Percentiles rank a stretch among this genome's conserved stretches.
Conservation (phyloP, 2,888 invertebrate genomes). For the Cryptosula pallasiana region DNA sequence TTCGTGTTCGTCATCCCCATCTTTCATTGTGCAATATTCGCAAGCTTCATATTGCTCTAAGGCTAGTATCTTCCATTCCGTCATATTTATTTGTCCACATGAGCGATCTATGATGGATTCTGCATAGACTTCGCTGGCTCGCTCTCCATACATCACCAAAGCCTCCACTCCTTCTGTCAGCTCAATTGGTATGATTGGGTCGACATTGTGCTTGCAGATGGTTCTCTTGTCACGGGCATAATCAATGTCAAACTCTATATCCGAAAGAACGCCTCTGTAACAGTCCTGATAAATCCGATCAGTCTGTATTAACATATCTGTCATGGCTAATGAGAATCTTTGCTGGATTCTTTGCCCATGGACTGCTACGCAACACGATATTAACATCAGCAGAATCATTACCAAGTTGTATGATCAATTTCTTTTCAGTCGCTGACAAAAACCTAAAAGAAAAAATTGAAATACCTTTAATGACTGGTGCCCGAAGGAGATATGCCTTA, state of each 20-base stretch:
- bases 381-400: too few relatives aligned
- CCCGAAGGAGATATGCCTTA: too few relatives aligned
- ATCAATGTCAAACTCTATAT: not conserved
- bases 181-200: conserved; percentile 12
- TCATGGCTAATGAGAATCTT: not conserved
- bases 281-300: conserved; percentile 14
- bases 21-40: not conserved
- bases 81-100: not conserved
- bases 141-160: not conserved
- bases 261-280: not conserved
- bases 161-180: conserved; percentile 1
- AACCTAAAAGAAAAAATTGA: too few relatives aligned
- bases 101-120: not conserved
- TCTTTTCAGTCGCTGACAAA: too few relatives aligned
- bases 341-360: not conserved
- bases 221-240: not conserved
- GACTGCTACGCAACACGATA: too few relatives aligned
- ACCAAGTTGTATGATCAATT: too few relatives aligned
- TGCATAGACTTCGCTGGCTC: not conserved
- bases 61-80: not conserved
- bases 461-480: too few relatives aligned
- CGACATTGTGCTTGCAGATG: not conserved
- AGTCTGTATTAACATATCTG: not conserved
- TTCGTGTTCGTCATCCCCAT: not conserved
- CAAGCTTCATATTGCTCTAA: not conserved